phyloP scores from a whole-genome alignment of 2,113 vertebrate genomes.

The Nanger granti region DNA sequence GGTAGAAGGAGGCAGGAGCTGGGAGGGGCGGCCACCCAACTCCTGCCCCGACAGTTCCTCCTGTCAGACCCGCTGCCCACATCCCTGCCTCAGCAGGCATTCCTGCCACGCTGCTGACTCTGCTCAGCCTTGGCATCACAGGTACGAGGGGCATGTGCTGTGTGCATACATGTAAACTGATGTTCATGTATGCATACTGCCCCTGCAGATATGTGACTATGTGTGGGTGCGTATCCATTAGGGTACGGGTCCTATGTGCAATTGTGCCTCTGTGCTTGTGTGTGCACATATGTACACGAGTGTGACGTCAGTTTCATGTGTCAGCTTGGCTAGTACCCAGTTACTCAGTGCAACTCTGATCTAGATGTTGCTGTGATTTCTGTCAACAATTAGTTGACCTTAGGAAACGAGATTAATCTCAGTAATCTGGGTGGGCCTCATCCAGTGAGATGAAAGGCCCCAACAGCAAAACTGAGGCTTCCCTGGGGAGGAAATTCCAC shows the following conservation, averaged over 20 bases:
- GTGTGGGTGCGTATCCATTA: background rate
- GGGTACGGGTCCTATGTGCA: background rate
- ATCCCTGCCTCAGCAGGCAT: conserved; percentile 53
- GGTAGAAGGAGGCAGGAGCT: background rate
- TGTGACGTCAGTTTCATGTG: background rate
- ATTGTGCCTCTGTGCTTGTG: background rate
- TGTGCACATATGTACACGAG: too few species aligned
- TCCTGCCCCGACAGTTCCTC: background rate
- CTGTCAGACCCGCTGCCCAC: background rate
- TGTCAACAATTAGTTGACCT: background rate
- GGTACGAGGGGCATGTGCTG: background rate
- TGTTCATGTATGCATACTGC: background rate
- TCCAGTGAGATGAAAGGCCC: background rate
- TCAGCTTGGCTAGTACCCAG: background rate
- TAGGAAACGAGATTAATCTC: background rate
- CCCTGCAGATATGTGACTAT: fast-evolving
- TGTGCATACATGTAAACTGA: background rate
- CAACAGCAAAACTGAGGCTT: background rate
- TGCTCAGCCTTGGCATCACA: background rate
- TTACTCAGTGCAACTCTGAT: background rate
- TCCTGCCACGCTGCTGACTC: conserved; percentile 64
- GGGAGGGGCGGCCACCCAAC: background rate
- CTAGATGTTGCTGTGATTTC: background rate
- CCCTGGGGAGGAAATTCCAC: background rate
- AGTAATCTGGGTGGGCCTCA: background rate